phyloP scores from a whole-genome alignment of 2,888 invertebrate genomes.

The Chydorus sphaericus region DNA sequence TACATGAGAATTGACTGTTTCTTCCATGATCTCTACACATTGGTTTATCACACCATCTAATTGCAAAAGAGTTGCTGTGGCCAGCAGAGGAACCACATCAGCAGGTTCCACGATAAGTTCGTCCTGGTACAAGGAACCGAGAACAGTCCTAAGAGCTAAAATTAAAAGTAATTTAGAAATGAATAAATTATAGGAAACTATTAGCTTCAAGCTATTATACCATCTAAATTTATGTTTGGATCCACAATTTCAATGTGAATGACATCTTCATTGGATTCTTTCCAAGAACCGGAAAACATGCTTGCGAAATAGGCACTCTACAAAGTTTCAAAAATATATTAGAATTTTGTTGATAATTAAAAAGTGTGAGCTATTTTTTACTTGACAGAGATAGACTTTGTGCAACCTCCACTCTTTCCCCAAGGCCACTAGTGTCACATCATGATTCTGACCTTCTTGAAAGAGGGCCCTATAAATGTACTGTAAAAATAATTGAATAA shows the following conservation, averaged over 20 bases:
- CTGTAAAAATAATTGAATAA: no score
- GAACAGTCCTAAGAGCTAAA: slow-evolving; percentile 47
- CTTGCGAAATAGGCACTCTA: slow-evolving; percentile 61
- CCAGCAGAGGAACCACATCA: slow-evolving; percentile 48
- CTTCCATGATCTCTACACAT: slow-evolving; percentile 55
- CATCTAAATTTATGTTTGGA: slow-evolving; percentile 49
- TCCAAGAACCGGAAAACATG: slow-evolving; percentile 68
- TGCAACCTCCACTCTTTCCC: slow-evolving; percentile 58
- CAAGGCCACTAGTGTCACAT: slow-evolving; percentile 53
- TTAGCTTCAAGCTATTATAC: slow-evolving; percentile 29
- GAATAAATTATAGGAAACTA: neutral
- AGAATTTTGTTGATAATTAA: neutral
- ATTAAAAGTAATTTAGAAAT: no score
- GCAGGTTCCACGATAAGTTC: slow-evolving; percentile 52
- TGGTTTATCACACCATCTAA: slow-evolving; percentile 56
- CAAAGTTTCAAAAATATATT: slow-evolving; percentile 17
- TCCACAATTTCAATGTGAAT: slow-evolving; percentile 54
- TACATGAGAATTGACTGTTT: slow-evolving; percentile 50
- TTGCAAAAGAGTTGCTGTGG: slow-evolving; percentile 58
- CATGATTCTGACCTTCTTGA: slow-evolving; percentile 57
- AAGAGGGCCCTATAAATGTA: slow-evolving; percentile 65
- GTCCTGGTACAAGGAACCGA: slow-evolving; percentile 61
- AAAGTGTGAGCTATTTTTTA: slow-evolving; percentile 17
- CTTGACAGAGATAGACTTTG: slow-evolving; percentile 60
- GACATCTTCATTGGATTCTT: slow-evolving; percentile 47